Conservation (phyloP, 2,888 invertebrate species). For the Crossocerus cetratus region DNA sequence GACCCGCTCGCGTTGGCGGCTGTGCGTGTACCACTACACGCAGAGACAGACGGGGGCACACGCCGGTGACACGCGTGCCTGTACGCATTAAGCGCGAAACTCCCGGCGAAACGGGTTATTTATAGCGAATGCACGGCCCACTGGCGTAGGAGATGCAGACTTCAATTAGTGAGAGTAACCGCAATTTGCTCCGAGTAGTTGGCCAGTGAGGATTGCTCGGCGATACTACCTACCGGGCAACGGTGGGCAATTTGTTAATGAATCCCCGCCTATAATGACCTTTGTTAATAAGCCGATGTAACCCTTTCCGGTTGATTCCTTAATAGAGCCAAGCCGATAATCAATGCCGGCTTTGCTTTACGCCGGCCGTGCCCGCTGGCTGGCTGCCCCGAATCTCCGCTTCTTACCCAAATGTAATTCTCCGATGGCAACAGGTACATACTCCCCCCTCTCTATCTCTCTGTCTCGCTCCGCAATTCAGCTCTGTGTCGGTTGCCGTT, state of each 20-base stretch:
- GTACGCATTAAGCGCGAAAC: constrained; percentile 53
- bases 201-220: constrained; percentile 25
- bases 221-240: constrained; percentile 31
- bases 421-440: neutral
- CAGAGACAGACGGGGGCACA: constrained; percentile 12
- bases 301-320: constrained; percentile 16
- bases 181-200: constrained; percentile 47
- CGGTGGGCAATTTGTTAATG: constrained; percentile 47
- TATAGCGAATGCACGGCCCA: constrained; percentile 47
- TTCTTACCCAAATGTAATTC: neutral
- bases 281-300: constrained; percentile 40
- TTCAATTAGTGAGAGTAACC: constrained; percentile 56
- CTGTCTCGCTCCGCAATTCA: neutral
- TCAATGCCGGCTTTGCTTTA: no score
- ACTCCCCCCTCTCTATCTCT: neutral
- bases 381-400: no score
- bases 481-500: neutral
- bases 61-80: constrained; percentile 41
- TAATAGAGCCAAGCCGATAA: neutral
- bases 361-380: no score
- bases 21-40: constrained; percentile 12
- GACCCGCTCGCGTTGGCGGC: constrained; percentile 13
- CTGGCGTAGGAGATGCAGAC: constrained; percentile 33
- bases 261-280: constrained; percentile 38
- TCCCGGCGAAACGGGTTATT: constrained; percentile 54